Evolutionary conservation across 2,888 invertebrate genomes (phyloP).

Genomic region (Hydrotaea cyrtoneurina): DNA sequence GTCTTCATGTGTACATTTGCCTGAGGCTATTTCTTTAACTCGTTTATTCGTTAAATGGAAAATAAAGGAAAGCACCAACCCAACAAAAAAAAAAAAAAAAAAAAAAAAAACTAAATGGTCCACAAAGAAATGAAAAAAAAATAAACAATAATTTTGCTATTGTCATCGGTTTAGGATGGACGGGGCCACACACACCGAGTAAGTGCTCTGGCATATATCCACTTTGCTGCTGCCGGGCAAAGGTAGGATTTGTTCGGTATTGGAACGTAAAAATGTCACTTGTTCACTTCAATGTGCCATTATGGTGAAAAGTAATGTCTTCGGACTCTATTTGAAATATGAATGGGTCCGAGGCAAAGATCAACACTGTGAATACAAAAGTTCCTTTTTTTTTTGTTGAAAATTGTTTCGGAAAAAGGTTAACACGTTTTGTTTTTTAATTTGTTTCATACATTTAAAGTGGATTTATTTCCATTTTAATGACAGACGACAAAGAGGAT

Average conservation of each 20-base stretch:
- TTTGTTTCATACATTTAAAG: neutral
- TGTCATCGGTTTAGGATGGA: neutral
- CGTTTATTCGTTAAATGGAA: neutral
- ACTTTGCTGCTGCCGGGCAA: neutral
- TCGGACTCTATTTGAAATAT: neutral
- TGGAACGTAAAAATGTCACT: neutral
- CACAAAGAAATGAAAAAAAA: neutral
- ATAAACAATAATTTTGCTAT: neutral
- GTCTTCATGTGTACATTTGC: neutral
- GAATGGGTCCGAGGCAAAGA: neutral
- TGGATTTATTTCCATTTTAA: neutral
- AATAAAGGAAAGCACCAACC: neutral
- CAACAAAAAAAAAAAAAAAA: too few species aligned
- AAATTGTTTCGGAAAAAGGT: neutral
- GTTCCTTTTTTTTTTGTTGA: neutral
- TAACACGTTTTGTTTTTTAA: neutral
- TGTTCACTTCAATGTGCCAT: neutral
- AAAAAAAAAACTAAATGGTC: conserved; percentile 11
- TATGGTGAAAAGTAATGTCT: neutral
- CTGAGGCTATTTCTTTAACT: neutral
- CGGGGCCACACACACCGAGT: neutral
- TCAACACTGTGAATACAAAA: neutral
- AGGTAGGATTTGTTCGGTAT: neutral
- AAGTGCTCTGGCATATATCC: neutral
- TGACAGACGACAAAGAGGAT: neutral